A percentile compares a stretch with the other conserved stretches of the same genome.
These are phyloP conservation scores for Oedothorax gibbosus DNA, from an alignment of 1,140 invertebrate species.

Conservation along the genomic window DNA sequence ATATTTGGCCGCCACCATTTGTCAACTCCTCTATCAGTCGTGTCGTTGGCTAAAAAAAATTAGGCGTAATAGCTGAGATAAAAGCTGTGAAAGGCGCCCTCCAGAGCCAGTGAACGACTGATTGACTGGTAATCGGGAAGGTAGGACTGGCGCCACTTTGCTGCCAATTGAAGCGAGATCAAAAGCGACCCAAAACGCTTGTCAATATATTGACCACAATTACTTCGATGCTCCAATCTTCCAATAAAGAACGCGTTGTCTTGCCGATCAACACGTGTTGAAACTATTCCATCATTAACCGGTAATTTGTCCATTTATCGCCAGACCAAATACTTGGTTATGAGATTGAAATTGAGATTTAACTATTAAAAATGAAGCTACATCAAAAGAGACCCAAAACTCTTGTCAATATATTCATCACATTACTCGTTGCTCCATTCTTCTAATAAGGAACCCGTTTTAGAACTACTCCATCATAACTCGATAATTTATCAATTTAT, in stretches of 20 bases:
- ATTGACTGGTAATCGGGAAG: slow-evolving; percentile 55
- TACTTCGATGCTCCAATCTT: slow-evolving; percentile 18
- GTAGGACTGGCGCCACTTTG: slow-evolving; percentile 44
- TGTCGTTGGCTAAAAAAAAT: slow-evolving; percentile 15
- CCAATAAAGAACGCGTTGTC: slow-evolving; percentile 52
- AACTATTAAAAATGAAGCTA: too few species aligned
- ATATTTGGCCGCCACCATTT: slow-evolving; percentile 52
- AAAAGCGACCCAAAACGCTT: slow-evolving; percentile 52
- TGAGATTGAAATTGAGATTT: too few species aligned
- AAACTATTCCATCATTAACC: slow-evolving; percentile 18
- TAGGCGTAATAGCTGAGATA: slow-evolving; percentile 53
- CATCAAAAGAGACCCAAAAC: too few species aligned
- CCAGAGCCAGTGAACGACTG: slow-evolving; percentile 45
- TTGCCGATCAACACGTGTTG: slow-evolving; percentile 57
- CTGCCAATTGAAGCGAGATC: slow-evolving; percentile 45
- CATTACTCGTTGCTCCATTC: too few species aligned
- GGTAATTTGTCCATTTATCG: too few species aligned
- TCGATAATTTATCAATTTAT: too few species aligned
- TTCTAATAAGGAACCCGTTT: too few species aligned
- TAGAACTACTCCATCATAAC: too few species aligned
- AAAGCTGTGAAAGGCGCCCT: slow-evolving; percentile 53
- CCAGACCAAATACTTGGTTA: too few species aligned
- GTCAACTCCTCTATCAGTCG: slow-evolving; percentile 41
- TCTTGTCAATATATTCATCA: too few species aligned
- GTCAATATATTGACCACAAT: slow-evolving; percentile 60